Evolutionary conservation across 2,797 vertebrate species (phyloP), one percentile per base, ranked within the genome.

Genomic region (Rhabdophis nuchalis): DNA sequence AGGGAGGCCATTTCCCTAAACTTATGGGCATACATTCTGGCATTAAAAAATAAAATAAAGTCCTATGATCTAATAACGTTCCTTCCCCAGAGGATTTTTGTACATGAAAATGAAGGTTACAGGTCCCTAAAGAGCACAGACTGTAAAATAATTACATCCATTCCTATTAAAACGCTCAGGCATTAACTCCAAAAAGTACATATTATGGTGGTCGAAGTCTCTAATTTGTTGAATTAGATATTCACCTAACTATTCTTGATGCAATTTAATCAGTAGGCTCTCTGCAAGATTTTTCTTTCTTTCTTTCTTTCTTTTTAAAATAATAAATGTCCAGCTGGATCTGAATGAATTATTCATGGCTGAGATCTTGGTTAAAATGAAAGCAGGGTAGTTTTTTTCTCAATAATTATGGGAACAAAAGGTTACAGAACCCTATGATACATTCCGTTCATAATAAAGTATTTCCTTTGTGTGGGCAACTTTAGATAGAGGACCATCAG

Each of bases 151-250:
- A 97, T 97, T 97, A 87, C 82, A 95, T 94, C 96, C 92, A 86
- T 96, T 95, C 93, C 96, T 97, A 97, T 97, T 97, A 96, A 97
- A 97, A 97, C 96, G 92, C 90, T 94, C 94, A 94, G 91, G 94
- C 95, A 96, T 97, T 97, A 97, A 94, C 94, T 96, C 93, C 89
- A 96, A 96, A 77, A 97, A 96, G 92, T 96, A 97, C 94, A 96
- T 95, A 97, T 97, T 95, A 93, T 93, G 92, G 94, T 95, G 96
- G 95, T 93, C 94, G 94, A 96, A 96, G 85, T 93, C 94, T 92
- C 93, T 95, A 97, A 97, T 97, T 96, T 97, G 92, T 96, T 97
- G 96, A 97, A 96, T 96, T 97, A 97, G 96, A 96, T 96, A 97
- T 96, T 96, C 97, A 97, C 90, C 89, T 94, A 94, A 94, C 92